Conservation (phyloP, 2,888 invertebrate genomes). For the Colostygia pectinataria region DNA sequence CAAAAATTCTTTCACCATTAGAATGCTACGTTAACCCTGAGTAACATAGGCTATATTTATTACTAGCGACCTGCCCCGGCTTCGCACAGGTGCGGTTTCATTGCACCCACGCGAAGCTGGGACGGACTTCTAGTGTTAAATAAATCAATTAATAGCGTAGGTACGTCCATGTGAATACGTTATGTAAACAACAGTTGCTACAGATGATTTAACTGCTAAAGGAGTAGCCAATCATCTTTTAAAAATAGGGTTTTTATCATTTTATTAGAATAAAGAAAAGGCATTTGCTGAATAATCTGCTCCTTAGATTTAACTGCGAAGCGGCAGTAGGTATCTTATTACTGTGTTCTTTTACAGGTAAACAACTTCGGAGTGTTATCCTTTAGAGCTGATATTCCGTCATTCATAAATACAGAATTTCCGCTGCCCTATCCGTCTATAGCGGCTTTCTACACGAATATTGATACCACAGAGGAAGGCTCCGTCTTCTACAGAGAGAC, state of each 20-base stretch:
- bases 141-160: too few relatives aligned
- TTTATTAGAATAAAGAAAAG: too few relatives aligned
- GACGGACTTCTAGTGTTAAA: too few relatives aligned
- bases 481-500: conserved; percentile 89
- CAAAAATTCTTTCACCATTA: too few relatives aligned
- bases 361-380: conserved; percentile 95
- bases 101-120: too few relatives aligned
- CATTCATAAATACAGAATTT: conserved; percentile 94
- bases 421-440: conserved; percentile 95
- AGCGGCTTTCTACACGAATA: conserved; percentile 95
- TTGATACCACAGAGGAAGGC: conserved; percentile 90
- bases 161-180: conserved; percentile 34
- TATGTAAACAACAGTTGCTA: conserved; percentile 26
- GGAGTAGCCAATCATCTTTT: background rate
- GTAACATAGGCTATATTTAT: too few relatives aligned
- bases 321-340: too few relatives aligned
- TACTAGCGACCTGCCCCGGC: too few relatives aligned
- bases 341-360: conserved; percentile 88
- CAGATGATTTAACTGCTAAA: background rate
- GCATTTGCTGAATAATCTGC: too few relatives aligned
- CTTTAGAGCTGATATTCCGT: conserved; percentile 93
- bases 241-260: background rate
- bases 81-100: too few relatives aligned
- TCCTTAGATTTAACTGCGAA: too few relatives aligned
- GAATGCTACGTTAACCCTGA: too few relatives aligned